Evolutionary conservation across 2,797 vertebrate genomes (phyloP), one percentile per base, ranked within the genome.

Genomic region (Lophius americanus): DNA sequence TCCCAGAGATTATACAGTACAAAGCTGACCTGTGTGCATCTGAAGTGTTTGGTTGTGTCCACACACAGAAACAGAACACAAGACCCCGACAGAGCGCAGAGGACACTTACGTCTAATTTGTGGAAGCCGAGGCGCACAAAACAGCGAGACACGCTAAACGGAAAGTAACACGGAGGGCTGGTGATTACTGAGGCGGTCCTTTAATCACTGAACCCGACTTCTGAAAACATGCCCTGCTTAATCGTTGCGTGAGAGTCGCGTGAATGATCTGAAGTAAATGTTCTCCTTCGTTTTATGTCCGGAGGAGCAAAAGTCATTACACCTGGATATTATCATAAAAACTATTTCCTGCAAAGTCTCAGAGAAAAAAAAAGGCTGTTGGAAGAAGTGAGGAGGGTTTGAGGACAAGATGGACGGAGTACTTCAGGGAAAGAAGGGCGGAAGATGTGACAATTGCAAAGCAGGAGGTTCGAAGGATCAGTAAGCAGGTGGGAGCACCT

Each of bases 1-100:
- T 61, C 33, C 39, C 41, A 13, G 38, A 43, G 48, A 60, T 65
- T 60, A 53, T 9, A 63, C 37, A 46, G 35, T 49, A 73, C 53
- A 70, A 41, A 59, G 49, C 32, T 72, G 7, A 52, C 6, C 52
- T 65, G 63, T 63, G 57, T 63, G 38, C 23, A 23, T 65, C 54
- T 68, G 47, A 71, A 65, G 64, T 0, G 3, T 53, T 60, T 54
- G 7, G 62, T 44, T 61, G 37, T 38, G 44, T 7, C 47, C 2
- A 0, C 38, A 57, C 41, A 62, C 6, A 52, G 6, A 32, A 53
- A 36, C 7, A 43, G 50, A 68, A 68, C 62, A 71, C 56, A 68
- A 61, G 52, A 60, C 35, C 48, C 65, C 36, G 55, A 36, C 48
- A 55, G 12, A 70, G 47, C 48, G 46, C 60, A 61, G 47, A 64